These are phyloP conservation scores for Lithobates pipiens DNA, from an alignment of 2,797 vertebrate genomes.

Conservation along the genomic window DNA sequence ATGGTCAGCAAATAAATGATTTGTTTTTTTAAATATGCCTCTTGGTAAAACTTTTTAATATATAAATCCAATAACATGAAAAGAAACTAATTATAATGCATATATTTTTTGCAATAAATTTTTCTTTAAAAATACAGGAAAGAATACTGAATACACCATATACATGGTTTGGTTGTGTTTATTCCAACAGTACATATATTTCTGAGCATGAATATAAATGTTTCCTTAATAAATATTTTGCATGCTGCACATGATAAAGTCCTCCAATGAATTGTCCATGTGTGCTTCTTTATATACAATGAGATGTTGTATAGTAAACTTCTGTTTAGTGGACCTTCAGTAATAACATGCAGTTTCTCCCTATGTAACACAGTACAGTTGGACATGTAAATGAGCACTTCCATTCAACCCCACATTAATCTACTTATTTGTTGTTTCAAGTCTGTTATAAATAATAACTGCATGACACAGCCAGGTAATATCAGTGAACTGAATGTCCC, in stretches of 20 bases:
- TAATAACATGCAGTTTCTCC: slow-evolving; percentile 20
- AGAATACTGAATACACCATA: slow-evolving; percentile 55
- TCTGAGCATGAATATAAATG: slow-evolving; percentile 67
- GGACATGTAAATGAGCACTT: slow-evolving; percentile 30
- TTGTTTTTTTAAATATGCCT: no score
- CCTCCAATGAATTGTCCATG: slow-evolving; percentile 69
- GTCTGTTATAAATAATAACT: slow-evolving; percentile 34
- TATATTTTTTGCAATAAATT: no score
- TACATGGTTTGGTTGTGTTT: slow-evolving; percentile 61
- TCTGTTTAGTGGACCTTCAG: slow-evolving; percentile 27
- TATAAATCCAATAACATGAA: slow-evolving; percentile 8
- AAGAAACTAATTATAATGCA: no score
- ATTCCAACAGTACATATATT: slow-evolving; percentile 65
- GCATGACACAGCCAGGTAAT: slow-evolving; percentile 29
- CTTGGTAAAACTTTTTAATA: no score
- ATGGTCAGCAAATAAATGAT: no score
- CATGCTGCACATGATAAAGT: slow-evolving; percentile 73
- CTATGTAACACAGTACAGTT: slow-evolving; percentile 22
- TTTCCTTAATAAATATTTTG: slow-evolving; percentile 65
- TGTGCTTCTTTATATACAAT: slow-evolving; percentile 66
- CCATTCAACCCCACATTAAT: slow-evolving; percentile 11
- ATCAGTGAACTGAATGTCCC: slow-evolving; percentile 6
- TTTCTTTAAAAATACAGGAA: neutral
- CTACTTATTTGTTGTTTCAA: slow-evolving; percentile 32
- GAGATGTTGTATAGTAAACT: slow-evolving; percentile 61